Evolutionary conservation across 1,140 invertebrate genomes (phyloP), one percentile per base, ranked within the genome.

Genomic region (Pseudomyrmex concolor): DNA sequence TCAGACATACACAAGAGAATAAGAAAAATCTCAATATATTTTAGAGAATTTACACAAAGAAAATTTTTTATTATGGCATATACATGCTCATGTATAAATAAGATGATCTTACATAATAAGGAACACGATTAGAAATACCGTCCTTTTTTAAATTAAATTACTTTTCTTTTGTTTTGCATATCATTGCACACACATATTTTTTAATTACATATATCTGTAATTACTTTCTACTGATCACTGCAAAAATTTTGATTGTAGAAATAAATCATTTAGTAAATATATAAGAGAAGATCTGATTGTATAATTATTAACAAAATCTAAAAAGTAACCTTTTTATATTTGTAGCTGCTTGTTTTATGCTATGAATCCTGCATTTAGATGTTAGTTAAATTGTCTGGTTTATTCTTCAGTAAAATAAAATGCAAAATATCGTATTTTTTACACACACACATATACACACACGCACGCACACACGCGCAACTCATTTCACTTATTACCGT

Each of bases 351-450:
- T 68, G 85, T 66, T 85, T 88, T 91, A 64, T 85, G 84, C 85
- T 89, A 87, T 86, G 71, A 86, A 91, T 90, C 84, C 74, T 43
- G 83, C 55, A 63, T 83, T 43, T 80, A 67, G 15, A 72, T 60
- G 50, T 57, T 57, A n/a, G 43, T 80, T 62, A 63, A 51, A 34
- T 80, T 71, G 50, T 72, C 57, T 60, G 57, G 60, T 84, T 86
- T 85, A 91, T 72, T 73, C 82, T 74, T 83, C 85, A 64, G 73
- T 86, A 84, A 85, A 89, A 91, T 90, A 87, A 92, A 92, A 78
- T 90, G 86, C 88, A 90, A 91, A 91, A 89, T 90, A 89, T 87
- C 85, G n/a, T n/a, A n/a, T 59, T 84, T 34, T 34, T 5, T 7
- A 34, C 34, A 34, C 5, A 34, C 5, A 34, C 34, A 34, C 34